phyloP scores from a whole-genome alignment of 2,888 invertebrate species.

The Lysandra coridon region DNA sequence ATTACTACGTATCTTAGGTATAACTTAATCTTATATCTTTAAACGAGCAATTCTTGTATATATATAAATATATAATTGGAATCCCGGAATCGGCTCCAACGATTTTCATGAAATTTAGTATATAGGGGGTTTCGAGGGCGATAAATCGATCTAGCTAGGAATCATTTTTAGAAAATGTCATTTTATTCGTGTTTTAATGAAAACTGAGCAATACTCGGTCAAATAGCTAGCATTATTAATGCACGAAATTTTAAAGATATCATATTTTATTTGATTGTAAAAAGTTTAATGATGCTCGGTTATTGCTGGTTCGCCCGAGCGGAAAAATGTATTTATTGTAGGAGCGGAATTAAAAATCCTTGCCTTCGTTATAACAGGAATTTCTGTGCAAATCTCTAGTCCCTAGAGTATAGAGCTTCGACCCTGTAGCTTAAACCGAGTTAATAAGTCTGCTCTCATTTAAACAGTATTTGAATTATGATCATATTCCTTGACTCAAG shows the following conservation, averaged over 20 bases:
- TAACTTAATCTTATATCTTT: too few relatives aligned
- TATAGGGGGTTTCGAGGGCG: too few relatives aligned
- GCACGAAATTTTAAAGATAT: neutral
- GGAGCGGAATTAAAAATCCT: slow-evolving; percentile 15
- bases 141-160: too few relatives aligned
- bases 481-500: neutral
- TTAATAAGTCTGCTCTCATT: slow-evolving; percentile 8
- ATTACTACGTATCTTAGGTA: too few relatives aligned
- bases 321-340: neutral
- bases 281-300: neutral
- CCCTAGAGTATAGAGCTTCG: neutral
- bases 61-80: too few relatives aligned
- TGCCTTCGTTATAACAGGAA: slow-evolving; percentile 11
- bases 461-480: neutral
- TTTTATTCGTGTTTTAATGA: too few relatives aligned
- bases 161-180: too few relatives aligned
- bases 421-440: neutral
- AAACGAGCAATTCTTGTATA: too few relatives aligned
- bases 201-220: too few relatives aligned
- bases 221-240: neutral
- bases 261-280: slow-evolving; percentile 1
- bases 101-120: too few relatives aligned
- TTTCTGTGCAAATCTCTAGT: slow-evolving; percentile 10
- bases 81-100: too few relatives aligned
- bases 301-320: slow-evolving; percentile 11